These are phyloP conservation scores for Romanogobio albipinnatus DNA, from an alignment of 2,113 vertebrate species.

Conservation along the genomic window DNA sequence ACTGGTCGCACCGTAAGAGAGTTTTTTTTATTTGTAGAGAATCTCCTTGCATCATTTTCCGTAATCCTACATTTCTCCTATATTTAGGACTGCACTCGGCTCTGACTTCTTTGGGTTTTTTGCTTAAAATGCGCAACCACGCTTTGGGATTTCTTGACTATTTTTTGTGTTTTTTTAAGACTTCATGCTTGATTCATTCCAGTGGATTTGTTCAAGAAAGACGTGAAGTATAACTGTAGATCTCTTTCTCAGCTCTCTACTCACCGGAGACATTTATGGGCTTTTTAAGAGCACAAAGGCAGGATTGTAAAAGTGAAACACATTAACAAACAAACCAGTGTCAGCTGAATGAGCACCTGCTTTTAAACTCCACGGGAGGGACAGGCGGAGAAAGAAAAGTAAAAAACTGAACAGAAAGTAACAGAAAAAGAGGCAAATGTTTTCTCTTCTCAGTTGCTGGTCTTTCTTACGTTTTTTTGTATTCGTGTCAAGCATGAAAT, in stretches of 20 bases:
- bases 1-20: no score
- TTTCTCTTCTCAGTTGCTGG: not conserved
- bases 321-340: conserved; percentile 17
- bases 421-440: not conserved
- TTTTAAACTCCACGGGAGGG: conserved; percentile 1
- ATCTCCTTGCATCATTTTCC: not conserved
- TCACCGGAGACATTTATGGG: conserved; percentile 34
- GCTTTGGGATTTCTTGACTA: not conserved
- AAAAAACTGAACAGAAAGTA: not conserved
- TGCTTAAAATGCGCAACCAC: not conserved
- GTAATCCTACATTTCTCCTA: not conserved
- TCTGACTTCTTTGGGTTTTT: not conserved
- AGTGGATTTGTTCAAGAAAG: not conserved
- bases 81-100: not conserved
- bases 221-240: conserved; percentile 2
- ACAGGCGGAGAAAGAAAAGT: not conserved
- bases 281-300: conserved; percentile 28
- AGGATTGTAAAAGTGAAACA: conserved; percentile 35
- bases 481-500: conserved; percentile 7
- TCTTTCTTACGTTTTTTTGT: not conserved
- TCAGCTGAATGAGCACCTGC: conserved; percentile 19
- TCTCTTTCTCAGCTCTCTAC: conserved; percentile 14
- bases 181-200: conserved; percentile 9
- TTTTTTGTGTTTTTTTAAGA: conserved; percentile 4
- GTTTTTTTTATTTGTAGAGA: not conserved